Percentiles rank a stretch among this genome's conserved stretches.
These are phyloP conservation scores for Tetragonisca angustula DNA, from an alignment of 2,888 invertebrate genomes.

Conservation along the genomic window DNA sequence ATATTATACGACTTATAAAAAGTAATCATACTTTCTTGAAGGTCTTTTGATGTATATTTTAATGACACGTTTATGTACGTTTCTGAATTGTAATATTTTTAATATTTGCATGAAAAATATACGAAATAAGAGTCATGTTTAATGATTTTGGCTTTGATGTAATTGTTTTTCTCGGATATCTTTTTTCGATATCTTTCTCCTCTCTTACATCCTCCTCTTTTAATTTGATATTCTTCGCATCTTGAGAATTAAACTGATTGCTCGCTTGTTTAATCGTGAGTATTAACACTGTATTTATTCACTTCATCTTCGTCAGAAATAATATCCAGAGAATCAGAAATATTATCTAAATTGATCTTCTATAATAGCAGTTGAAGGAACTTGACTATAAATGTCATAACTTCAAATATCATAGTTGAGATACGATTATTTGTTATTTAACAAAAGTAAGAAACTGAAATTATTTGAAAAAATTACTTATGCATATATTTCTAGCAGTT, in stretches of 20 bases:
- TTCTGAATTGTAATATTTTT: background rate
- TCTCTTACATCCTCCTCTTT: background rate
- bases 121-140: constrained; percentile 33
- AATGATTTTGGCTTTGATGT: background rate
- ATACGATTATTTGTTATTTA: background rate
- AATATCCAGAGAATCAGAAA: constrained; percentile 19
- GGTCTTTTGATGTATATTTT: background rate
- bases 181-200: constrained; percentile 3
- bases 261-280: constrained; percentile 44
- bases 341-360: constrained; percentile 32
- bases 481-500: background rate
- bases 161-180: background rate
- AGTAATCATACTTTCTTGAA: background rate
- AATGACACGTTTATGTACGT: background rate
- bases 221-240: constrained; percentile 2
- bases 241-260: constrained; percentile 11
- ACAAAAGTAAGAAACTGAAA: background rate
- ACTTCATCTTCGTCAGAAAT: constrained; percentile 53
- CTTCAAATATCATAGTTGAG: background rate
- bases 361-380: constrained; percentile 19
- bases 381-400: background rate
- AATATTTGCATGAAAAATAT: background rate
- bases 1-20: constrained; percentile 40
- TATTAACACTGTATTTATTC: constrained; percentile 38
- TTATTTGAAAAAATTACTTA: background rate